Conservation (phyloP, 2,113 vertebrate genomes). For the Indri indri region DNA sequence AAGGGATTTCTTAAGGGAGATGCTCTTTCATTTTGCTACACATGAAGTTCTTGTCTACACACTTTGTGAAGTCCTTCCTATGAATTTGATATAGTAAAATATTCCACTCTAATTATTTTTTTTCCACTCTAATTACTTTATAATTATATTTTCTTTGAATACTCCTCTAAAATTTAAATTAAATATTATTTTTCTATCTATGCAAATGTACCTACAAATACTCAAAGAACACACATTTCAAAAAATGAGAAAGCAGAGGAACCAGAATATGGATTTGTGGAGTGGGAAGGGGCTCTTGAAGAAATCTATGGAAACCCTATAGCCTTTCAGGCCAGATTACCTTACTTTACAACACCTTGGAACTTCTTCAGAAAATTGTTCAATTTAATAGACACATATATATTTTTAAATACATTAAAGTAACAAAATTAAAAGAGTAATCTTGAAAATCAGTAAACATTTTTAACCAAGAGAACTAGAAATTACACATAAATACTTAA, state of each 20-base stretch:
- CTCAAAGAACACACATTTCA: neutral
- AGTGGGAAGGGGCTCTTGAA: accelerated
- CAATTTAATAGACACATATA: neutral
- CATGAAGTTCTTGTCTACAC: neutral
- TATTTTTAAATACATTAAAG: neutral
- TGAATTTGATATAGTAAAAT: neutral
- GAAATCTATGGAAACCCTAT: neutral
- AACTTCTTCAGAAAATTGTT: neutral
- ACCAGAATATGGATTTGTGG: neutral
- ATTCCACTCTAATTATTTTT: neutral
- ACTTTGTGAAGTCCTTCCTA: neutral
- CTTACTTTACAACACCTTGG: neutral
- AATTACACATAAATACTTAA: neutral
- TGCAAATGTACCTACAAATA: neutral
- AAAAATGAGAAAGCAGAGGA: neutral
- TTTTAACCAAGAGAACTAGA: neutral
- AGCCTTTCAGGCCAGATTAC: neutral
- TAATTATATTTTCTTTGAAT: neutral
- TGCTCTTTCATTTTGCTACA: neutral
- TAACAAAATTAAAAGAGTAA: neutral
- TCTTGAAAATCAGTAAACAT: neutral
- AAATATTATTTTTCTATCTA: neutral
- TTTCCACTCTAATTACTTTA: neutral
- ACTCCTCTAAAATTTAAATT: neutral
- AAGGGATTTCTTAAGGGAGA: neutral